phyloP scores from a whole-genome alignment of 2,888 invertebrate genomes.

The Neoitamus cyanurus region DNA sequence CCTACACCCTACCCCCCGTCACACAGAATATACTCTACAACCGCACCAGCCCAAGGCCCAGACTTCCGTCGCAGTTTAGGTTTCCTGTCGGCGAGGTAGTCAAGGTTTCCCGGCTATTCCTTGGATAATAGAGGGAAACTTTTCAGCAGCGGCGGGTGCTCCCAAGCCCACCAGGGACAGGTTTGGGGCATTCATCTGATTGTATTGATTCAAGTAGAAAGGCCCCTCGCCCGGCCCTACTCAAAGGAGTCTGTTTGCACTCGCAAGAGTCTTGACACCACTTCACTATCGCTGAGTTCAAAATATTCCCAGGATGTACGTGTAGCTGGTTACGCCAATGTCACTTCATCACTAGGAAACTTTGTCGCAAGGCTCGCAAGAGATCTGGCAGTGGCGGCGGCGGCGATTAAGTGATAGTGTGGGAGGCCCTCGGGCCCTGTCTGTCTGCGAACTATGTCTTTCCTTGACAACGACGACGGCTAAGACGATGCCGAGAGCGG shows the following conservation, averaged over 20 bases:
- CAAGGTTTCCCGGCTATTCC: not conserved
- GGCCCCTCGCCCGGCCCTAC: not conserved
- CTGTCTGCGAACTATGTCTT: not conserved
- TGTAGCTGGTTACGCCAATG: not conserved
- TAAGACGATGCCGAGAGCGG: not conserved
- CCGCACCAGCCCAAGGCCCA: not conserved
- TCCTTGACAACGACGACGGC: not conserved
- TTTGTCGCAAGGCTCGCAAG: not conserved
- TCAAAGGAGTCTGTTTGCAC: not conserved
- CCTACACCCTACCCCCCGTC: not conserved
- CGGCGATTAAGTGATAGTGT: not conserved
- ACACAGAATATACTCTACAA: not conserved
- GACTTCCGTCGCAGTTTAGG: not conserved
- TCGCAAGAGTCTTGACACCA: not conserved
- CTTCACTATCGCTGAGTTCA: not conserved
- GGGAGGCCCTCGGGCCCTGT: not conserved
- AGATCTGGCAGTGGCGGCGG: not conserved
- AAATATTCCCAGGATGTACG: not conserved
- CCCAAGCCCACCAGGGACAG: not conserved
- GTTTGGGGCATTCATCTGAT: not conserved
- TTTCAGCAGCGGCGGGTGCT: not conserved
- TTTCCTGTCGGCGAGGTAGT: not conserved
- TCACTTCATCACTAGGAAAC: not conserved
- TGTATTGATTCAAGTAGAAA: not conserved
- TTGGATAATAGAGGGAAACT: not conserved